Conservation (phyloP, 2,888 invertebrate genomes). For the Mythimna ferrago region DNA sequence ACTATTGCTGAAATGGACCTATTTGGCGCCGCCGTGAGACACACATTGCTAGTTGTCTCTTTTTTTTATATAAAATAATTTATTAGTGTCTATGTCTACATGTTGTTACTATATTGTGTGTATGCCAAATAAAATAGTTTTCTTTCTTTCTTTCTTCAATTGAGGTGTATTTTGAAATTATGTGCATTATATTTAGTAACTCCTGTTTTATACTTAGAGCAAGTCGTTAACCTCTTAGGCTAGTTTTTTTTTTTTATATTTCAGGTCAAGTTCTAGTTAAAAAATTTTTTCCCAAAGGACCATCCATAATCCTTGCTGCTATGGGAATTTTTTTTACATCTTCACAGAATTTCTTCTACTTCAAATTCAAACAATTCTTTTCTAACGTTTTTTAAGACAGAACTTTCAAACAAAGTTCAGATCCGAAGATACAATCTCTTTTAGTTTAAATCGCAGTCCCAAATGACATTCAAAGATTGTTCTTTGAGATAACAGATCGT, state of each 20-base stretch:
- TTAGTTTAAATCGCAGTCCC: constrained; percentile 47
- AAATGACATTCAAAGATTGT: constrained; percentile 53
- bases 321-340: constrained; percentile 4
- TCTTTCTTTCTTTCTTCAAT: no score
- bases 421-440: constrained; percentile 32
- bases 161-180: no score
- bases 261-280: background rate
- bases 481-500: constrained; percentile 51
- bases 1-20: no score
- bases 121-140: no score
- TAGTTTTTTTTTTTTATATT: background rate
- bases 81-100: no score
- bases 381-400: background rate
- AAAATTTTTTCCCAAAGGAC: background rate
- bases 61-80: no score
- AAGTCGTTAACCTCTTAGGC: background rate
- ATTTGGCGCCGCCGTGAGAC: no score
- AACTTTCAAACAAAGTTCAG: constrained; percentile 41
- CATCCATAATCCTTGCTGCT: no score
- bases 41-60: no score
- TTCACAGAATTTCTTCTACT: background rate
- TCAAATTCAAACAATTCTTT: constrained; percentile 10
- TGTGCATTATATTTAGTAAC: no score
- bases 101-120: no score
- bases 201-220: background rate